Percentiles rank a stretch among this genome's conserved stretches.
phyloP scores from a whole-genome alignment of 2,888 invertebrate genomes.

The Drosophila basisetae region DNA sequence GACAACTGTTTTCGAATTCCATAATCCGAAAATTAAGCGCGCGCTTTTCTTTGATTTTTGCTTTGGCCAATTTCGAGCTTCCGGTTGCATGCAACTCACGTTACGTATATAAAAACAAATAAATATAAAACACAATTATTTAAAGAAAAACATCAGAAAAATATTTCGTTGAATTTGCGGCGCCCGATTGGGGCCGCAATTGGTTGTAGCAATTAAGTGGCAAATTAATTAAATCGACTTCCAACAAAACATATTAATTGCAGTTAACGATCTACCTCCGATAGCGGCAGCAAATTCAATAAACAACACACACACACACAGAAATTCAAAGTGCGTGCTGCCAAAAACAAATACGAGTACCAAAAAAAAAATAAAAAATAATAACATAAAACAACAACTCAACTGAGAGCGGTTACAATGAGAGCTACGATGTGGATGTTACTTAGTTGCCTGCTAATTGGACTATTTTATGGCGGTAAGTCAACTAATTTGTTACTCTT shows the following conservation, averaged over 20 bases:
- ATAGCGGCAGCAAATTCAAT: slow-evolving; percentile 34
- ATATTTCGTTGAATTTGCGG: slow-evolving; percentile 53
- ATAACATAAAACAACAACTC: not conserved
- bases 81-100: slow-evolving; percentile 47
- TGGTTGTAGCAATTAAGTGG: slow-evolving; percentile 48
- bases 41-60: slow-evolving; percentile 60
- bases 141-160: not conserved
- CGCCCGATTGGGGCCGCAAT: slow-evolving; percentile 44
- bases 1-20: slow-evolving; percentile 27
- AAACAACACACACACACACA: slow-evolving; percentile 12
- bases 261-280: slow-evolving; percentile 78
- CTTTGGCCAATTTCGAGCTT: slow-evolving; percentile 57
- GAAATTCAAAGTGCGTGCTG: slow-evolving; percentile 43
- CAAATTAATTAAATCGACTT: slow-evolving; percentile 65
- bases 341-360: slow-evolving; percentile 13
- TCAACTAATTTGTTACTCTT: slow-evolving; percentile 12
- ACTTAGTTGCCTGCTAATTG: slow-evolving; percentile 65
- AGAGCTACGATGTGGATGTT: slow-evolving; percentile 56
- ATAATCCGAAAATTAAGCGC: slow-evolving; percentile 18
- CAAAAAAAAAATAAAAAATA: slow-evolving; percentile 1
- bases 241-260: slow-evolving; percentile 70
- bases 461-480: slow-evolving; percentile 65
- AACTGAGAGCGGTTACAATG: slow-evolving; percentile 50
- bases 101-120: slow-evolving; percentile 31
- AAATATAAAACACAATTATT: not conserved